Evolutionary conservation across 2,888 invertebrate species (phyloP).

Genomic region (Diploptera punctata): DNA sequence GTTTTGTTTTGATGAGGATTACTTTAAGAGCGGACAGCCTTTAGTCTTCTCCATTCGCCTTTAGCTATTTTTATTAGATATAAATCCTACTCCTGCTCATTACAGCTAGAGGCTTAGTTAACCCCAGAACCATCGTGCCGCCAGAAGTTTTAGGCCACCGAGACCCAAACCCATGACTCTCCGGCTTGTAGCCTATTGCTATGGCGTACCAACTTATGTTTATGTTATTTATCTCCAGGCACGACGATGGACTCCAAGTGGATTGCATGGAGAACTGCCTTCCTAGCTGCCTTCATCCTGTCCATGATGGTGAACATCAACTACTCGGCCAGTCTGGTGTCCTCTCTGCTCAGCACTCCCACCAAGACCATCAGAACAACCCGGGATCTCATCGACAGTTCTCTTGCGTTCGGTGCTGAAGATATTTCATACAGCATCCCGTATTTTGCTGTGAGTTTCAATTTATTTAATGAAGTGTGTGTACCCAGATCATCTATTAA

Average conservation of each 20-base stretch:
- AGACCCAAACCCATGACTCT: too few relatives aligned
- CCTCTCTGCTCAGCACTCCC: slow-evolving; percentile 23
- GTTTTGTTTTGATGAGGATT: too few relatives aligned
- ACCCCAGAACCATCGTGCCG: too few relatives aligned
- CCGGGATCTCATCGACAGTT: slow-evolving; percentile 29
- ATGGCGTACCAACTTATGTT: too few relatives aligned
- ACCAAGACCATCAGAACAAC: slow-evolving; percentile 27
- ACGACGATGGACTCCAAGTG: slow-evolving; percentile 31
- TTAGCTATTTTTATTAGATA: too few relatives aligned
- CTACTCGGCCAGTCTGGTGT: slow-evolving; percentile 33
- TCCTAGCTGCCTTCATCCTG: slow-evolving; percentile 23
- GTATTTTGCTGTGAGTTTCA: slow-evolving; percentile 5
- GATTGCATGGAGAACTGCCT: slow-evolving; percentile 27
- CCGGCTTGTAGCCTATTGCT: too few relatives aligned
- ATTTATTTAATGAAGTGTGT: neutral
- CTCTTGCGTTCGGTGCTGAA: slow-evolving; percentile 24
- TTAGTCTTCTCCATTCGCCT: too few relatives aligned
- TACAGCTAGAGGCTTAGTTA: too few relatives aligned
- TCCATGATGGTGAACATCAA: slow-evolving; percentile 26
- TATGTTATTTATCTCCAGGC: neutral
- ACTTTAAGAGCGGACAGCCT: too few relatives aligned
- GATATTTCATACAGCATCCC: slow-evolving; percentile 26
- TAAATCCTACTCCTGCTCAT: too few relatives aligned
- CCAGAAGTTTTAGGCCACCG: too few relatives aligned
- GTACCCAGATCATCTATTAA: too few relatives aligned